Conservation (phyloP, 2,888 invertebrate species). For the Hipparchia semele region DNA sequence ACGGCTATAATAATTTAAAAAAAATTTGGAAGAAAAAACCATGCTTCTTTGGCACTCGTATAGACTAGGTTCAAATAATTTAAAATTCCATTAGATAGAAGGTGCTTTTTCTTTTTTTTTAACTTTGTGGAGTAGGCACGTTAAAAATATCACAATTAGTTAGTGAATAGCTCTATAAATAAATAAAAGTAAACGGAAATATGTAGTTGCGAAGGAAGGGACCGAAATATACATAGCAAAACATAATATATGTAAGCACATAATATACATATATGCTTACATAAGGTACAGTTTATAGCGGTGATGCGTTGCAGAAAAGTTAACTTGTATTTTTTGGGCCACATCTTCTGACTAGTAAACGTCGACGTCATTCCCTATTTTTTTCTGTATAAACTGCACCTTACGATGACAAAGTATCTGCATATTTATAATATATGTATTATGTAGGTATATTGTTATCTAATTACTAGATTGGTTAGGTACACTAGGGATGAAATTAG, state of each 20-base stretch:
- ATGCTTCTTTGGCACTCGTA: background rate
- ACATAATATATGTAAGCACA: too few species aligned
- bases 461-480: background rate
- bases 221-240: background rate
- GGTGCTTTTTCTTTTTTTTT: background rate
- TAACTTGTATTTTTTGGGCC: background rate
- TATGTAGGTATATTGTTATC: background rate
- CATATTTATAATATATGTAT: too few species aligned
- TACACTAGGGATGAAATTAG: slow-evolving; percentile 1
- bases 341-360: background rate
- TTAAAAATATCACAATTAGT: background rate
- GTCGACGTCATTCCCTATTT: background rate
- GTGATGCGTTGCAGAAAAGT: background rate
- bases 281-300: background rate
- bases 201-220: background rate
- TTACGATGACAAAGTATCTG: background rate
- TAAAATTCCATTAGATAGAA: background rate
- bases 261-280: background rate
- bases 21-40: background rate
- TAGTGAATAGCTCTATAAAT: background rate
- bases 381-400: background rate
- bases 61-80: background rate
- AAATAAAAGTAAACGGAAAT: background rate
- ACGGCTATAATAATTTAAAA: too few species aligned
- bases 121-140: background rate